Percentiles rank a stretch among this genome's conserved stretches.
Evolutionary conservation across 37 sponge, comb jelly and placozoan genomes (phyloP).

Genomic region (Beroe forskalii): DNA sequence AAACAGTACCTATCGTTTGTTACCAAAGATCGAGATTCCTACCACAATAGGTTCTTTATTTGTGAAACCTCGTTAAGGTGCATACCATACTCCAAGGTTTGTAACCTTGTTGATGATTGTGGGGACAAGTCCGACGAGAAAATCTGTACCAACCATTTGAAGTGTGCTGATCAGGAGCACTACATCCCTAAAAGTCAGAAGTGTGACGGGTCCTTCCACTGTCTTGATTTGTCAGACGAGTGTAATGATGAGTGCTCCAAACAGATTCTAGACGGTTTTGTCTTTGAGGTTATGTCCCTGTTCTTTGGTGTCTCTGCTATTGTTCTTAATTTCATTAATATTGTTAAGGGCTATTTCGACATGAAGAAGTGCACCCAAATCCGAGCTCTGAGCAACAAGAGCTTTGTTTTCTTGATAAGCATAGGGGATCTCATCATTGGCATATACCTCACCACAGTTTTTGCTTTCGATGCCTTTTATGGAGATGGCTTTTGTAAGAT

Average conservation of each 20-base stretch:
- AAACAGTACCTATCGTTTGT: background rate
- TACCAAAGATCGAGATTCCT: background rate
- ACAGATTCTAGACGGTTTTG: background rate
- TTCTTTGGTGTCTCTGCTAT: background rate
- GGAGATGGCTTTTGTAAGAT: background rate
- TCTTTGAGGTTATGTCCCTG: background rate
- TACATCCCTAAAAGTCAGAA: background rate
- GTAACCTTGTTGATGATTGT: background rate
- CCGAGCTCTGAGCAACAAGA: background rate
- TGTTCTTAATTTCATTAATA: background rate
- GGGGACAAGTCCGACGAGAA: background rate
- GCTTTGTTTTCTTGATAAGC: background rate
- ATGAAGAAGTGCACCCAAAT: background rate
- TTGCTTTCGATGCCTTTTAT: background rate
- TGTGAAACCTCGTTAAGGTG: background rate
- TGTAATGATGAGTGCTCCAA: background rate
- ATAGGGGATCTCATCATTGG: slow-evolving; percentile 11
- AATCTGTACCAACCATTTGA: background rate
- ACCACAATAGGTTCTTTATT: background rate
- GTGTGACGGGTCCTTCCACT: background rate
- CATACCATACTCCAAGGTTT: background rate
- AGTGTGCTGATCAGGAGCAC: background rate
- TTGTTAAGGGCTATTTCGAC: background rate
- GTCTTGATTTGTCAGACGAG: background rate
- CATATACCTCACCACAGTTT: background rate